Evolutionary conservation across 2,113 vertebrate species (phyloP), one percentile per base, ranked within the genome.

Genomic region (Rhagologus leucostigma): DNA sequence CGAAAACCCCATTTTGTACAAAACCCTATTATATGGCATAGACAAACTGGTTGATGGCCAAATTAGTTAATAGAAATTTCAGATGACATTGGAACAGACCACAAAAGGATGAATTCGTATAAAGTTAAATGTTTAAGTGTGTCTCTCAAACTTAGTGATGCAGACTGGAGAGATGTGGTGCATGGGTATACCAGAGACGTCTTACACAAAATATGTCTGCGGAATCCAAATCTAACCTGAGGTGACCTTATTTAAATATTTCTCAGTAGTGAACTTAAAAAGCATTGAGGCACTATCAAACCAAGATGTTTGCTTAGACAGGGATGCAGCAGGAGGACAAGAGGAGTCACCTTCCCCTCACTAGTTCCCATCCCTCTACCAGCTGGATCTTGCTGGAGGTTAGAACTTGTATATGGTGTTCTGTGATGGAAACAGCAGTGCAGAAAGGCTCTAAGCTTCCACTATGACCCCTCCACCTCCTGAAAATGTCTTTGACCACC

Each of bases 1-100:
- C 3, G 7, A 97, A 98, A 98, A 98, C 96, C 89, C 79, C 75
- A 49, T 97, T 98, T 97, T 96, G 86, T 95, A 95, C 96, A 96
- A 97, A 97, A 95, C 89, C 92, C 93, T 95, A 92, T 98, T 97
- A 96, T 88, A 87, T 89, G 74, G 90, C 92, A 96, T 70, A 97
- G 96, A 92, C 93, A 97, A 84, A 87, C 75, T 62, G 95, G 96
- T 97, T 97, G 97, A 97, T 96, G 94, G 96, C 97, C 98, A 98
- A 97, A 97, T 98, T 97, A 97, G 96, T 94, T 97, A 97, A 97
- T 10, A 97, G 96, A 97, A 94, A 95, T 94, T 98, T 97, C 94
- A 93, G 84, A 93, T 97, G 90, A 96, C 82, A 92, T 83, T 82
- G 96, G 89, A 97, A 97, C 84, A 95, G 85, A 77, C 57, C 95